Evolutionary conservation across 2,888 invertebrate species (phyloP), one percentile per base, ranked within the genome.

Genomic region (Aplocera efformata): DNA sequence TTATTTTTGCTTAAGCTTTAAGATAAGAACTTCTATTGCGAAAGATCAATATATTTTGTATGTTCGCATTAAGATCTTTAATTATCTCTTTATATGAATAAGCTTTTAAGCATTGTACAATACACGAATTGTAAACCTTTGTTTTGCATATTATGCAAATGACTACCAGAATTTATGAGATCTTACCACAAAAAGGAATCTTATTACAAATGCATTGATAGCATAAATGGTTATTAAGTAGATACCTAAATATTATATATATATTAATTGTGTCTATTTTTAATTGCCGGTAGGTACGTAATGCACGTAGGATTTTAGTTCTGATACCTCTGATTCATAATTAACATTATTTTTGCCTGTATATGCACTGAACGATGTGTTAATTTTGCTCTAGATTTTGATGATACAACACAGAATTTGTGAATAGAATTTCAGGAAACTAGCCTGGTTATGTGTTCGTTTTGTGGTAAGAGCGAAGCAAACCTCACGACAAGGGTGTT

Each of bases 1-100:
- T 85, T 85, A 85, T 85, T 85, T 85, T 85, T 86, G 86, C 86
- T 85, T 84, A 80, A 77, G 85, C 86, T 83, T 82, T 80, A 84
- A 78, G 73, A 72, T 73, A 72, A 76, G 56, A 61, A 66, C 74
- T 78, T 81, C 67, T 67, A 85, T 82, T 82, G 84, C 84, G 67
- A 75, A 78, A 78, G 72, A 81, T 66, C 52, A 75, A 81, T 85
- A 82, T 84, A 80, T 83, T 85, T 84, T 82, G 79, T 85, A 83
- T 69, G 63, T 74, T 72, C 68, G 77, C 78, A 73, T 72, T 77
- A 67, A 62, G 65, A 72, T 73, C 67, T 73, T 69, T 67, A 65
- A 46, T 43, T 50, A 48, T 50, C 48, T 72, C 69, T 69, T 69
- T 73, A 70, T 62, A 60, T 67, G 61, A 58, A 60, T 72, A 74